A percentile compares a stretch with the other conserved stretches of the same genome.
These are phyloP conservation scores for Trichopria drosophilae DNA, from an alignment of 2,888 invertebrate species.

Conservation along the genomic window DNA sequence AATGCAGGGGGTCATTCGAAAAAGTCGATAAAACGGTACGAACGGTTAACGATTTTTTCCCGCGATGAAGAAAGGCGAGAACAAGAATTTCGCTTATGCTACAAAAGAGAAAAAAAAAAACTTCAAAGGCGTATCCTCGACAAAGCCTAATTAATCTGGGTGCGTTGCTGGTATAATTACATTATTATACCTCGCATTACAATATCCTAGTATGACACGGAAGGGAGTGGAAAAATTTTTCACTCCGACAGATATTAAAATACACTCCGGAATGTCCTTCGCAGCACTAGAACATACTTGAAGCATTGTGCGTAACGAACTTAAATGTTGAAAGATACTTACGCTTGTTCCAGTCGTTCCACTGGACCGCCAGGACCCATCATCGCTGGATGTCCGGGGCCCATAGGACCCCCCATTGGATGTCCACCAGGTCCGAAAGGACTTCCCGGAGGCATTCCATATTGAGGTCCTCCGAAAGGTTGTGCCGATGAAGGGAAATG, in stretches of 20 bases:
- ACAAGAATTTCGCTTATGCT: too few relatives aligned
- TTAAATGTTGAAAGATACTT: conserved; percentile 59
- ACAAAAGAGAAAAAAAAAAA: too few relatives aligned
- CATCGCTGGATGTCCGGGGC: conserved; percentile 65
- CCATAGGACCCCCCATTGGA: conserved; percentile 67
- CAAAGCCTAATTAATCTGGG: conserved; percentile 27
- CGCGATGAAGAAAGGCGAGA: too few relatives aligned
- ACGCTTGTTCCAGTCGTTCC: conserved; percentile 79
- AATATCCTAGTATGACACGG: too few relatives aligned
- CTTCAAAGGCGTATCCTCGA: conserved; percentile 25
- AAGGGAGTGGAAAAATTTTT: too few relatives aligned
- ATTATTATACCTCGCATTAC: conserved; percentile 5
- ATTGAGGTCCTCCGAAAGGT: conserved; percentile 68
- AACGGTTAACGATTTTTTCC: too few relatives aligned
- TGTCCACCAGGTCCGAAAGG: conserved; percentile 71
- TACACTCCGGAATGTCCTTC: too few relatives aligned
- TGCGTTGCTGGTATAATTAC: neutral
- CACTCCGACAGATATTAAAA: too few relatives aligned
- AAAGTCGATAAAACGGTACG: too few relatives aligned
- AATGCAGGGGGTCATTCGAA: too few relatives aligned
- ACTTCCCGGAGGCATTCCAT: conserved; percentile 72
- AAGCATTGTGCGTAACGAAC: too few relatives aligned
- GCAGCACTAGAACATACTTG: too few relatives aligned
- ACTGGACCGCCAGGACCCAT: conserved; percentile 77
- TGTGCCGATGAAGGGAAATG: conserved; percentile 68